Percentiles rank a stretch among this genome's conserved stretches.
Evolutionary conservation across 2,113 vertebrate genomes (phyloP).

Genomic region (Callospermophilus lateralis): DNA sequence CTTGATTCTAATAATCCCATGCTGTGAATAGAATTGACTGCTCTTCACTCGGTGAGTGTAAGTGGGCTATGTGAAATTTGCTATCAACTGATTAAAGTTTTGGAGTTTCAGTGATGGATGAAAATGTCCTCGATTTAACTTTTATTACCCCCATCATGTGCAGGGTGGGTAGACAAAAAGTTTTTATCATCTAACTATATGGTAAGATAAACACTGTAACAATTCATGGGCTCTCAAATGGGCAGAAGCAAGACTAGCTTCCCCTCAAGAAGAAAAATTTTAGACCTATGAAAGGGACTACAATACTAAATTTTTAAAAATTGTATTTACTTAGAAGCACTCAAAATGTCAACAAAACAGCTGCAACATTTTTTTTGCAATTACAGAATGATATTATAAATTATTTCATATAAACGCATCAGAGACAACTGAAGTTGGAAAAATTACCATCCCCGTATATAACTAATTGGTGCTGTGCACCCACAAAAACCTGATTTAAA

Average conservation of each 20-base stretch:
- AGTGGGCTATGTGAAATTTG: conserved; percentile 83
- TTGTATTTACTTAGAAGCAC: conserved; percentile 98
- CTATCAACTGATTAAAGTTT: conserved; percentile 70
- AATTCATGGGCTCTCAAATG: conserved; percentile 85
- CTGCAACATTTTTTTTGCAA: conserved; percentile 95
- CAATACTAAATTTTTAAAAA: conserved; percentile 90
- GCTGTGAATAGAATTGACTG: conserved; percentile 77
- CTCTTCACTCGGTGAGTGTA: conserved; percentile 85
- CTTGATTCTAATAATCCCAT: conserved; percentile 78
- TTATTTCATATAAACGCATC: conserved; percentile 91
- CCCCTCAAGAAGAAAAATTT: conserved; percentile 85
- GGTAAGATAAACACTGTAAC: conserved; percentile 87
- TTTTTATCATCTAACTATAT: conserved; percentile 86
- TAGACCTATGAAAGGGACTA: conserved; percentile 90
- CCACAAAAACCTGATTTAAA: conserved; percentile 92
- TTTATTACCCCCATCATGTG: conserved; percentile 84
- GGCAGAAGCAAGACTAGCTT: conserved; percentile 87
- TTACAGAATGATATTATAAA: conserved; percentile 99
- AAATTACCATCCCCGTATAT: conserved; percentile 90
- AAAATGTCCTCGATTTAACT: conserved; percentile 80
- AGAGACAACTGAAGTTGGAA: conserved; percentile 94
- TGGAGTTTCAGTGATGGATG: conserved; percentile 84
- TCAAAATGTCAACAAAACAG: conserved; percentile 98
- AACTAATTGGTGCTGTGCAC: conserved; percentile 94
- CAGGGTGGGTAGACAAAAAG: conserved; percentile 87